Evolutionary conservation across 2,797 vertebrate genomes (phyloP), one percentile per base, ranked within the genome.

Genomic region (Coilia nasus): DNA sequence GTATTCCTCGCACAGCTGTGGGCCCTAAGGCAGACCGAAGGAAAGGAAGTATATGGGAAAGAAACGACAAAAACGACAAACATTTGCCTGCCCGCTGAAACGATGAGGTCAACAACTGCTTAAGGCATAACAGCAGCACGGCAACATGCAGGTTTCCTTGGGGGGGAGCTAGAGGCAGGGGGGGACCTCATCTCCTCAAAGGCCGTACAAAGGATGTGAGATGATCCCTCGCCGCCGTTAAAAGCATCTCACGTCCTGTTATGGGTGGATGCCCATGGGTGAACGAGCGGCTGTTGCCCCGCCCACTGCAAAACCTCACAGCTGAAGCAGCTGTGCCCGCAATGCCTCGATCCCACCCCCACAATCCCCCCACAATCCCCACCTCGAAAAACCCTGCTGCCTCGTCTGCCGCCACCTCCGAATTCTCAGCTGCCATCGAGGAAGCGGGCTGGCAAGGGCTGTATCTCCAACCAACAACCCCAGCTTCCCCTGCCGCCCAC

Each of bases 321-420:
- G 88, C 87, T 90, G 88, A 88, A 86, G 81, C 88, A 89, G 90
- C 90, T 88, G 90, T 35, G 67, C 12, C 28, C 50, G 50, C 50
- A 54, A 54, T 54, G 2, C 14, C 9, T 54, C 50, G 9, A 54
- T 54, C 15, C 28, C 28, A 5, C 15, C 67, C 67, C 67, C 67
- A 31, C 64, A 21, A 62, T 23, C n/a, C 60, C n/a, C 59, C 17
- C 59, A 4, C 59, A 21, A 2, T n/a, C 60, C 3, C 60, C 21
- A 14, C 21, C 89, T 54, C 14, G 7, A 54, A 54, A 85, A 83
- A 81, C 86, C 86, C 86, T 85, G 84, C 85, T 83, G 67, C 81
- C 83, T 64, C 62, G 83, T 84, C 87, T 83, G 83, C 83, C 86
- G 59, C 87, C 84, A 85, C 85, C 83, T 80, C 81, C 84, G 87